Conservation (phyloP, 2,113 vertebrate genomes). For the Heloderma charlesbogerti region DNA sequence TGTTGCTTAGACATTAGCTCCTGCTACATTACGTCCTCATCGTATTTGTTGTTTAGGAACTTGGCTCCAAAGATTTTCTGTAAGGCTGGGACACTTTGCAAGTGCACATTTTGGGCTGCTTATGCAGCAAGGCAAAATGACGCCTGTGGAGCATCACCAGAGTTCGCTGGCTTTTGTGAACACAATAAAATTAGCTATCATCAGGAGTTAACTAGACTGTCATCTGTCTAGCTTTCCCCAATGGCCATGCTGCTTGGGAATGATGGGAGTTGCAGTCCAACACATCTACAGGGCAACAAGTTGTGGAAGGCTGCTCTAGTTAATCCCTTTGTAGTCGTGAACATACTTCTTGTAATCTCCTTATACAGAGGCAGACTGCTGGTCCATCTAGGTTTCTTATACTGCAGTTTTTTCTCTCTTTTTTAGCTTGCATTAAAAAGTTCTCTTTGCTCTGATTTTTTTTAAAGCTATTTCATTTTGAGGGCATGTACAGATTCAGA, state of each 20-base stretch:
- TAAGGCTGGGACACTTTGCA: neutral
- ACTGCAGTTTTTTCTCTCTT: neutral
- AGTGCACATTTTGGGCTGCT: neutral
- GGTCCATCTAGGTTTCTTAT: neutral
- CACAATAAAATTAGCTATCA: neutral
- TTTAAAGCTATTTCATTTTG: neutral
- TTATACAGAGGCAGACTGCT: neutral
- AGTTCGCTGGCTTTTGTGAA: too few species aligned
- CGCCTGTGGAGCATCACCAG: neutral
- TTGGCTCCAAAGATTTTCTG: neutral
- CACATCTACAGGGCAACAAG: too few species aligned
- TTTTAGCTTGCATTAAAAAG: neutral
- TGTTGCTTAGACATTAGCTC: conserved; percentile 20
- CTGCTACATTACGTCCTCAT: conserved; percentile 16
- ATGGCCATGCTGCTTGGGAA: too few species aligned
- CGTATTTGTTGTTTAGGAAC: conserved; percentile 10
- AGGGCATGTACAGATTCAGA: neutral
- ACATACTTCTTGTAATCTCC: neutral
- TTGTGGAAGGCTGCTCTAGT: neutral
- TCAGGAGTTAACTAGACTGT: neutral
- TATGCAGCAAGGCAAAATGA: neutral
- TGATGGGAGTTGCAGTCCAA: too few species aligned
- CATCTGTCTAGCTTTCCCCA: too few species aligned
- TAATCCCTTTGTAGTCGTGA: neutral
- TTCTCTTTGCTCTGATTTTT: neutral